Percentiles rank a stretch among this genome's conserved stretches.
Evolutionary conservation across 2,113 vertebrate genomes (phyloP).

Genomic region (Chlorodrepanis virens): DNA sequence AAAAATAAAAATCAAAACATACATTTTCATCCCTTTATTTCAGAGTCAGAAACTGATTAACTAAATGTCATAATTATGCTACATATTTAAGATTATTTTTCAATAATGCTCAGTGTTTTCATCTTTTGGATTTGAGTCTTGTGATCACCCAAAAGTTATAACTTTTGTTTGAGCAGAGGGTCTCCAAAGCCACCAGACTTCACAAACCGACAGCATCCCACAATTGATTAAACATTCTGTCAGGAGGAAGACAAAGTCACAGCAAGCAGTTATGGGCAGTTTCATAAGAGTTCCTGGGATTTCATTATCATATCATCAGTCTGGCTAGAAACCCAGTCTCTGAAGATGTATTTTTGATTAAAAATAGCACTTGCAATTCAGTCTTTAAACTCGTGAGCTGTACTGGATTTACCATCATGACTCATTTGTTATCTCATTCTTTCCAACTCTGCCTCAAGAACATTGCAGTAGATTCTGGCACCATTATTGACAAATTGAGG

Average conservation of each 20-base stretch:
- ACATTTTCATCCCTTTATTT: neutral
- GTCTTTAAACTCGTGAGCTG: conserved; percentile 20
- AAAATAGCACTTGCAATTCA: conserved; percentile 56
- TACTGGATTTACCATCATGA: conserved; percentile 48
- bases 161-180: neutral
- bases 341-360: conserved; percentile 51
- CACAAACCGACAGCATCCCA: neutral
- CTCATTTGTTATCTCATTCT: conserved; percentile 60
- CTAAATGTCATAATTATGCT: neutral
- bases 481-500: neutral
- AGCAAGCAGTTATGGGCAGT: neutral
- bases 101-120: neutral
- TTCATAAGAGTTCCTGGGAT: conserved; percentile 47
- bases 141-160: neutral
- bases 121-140: neutral
- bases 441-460: conserved; percentile 20
- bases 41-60: neutral
- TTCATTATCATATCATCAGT: conserved; percentile 39
- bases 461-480: conserved; percentile 22
- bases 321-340: conserved; percentile 29
- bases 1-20: neutral
- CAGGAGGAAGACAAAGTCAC: conserved; percentile 7
- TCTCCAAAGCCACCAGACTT: conserved; percentile 20
- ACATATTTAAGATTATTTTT: neutral
- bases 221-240: neutral